Evolutionary conservation across 2,113 vertebrate species (phyloP), one percentile per base, ranked within the genome.

Genomic region (Todiramphus chloris): DNA sequence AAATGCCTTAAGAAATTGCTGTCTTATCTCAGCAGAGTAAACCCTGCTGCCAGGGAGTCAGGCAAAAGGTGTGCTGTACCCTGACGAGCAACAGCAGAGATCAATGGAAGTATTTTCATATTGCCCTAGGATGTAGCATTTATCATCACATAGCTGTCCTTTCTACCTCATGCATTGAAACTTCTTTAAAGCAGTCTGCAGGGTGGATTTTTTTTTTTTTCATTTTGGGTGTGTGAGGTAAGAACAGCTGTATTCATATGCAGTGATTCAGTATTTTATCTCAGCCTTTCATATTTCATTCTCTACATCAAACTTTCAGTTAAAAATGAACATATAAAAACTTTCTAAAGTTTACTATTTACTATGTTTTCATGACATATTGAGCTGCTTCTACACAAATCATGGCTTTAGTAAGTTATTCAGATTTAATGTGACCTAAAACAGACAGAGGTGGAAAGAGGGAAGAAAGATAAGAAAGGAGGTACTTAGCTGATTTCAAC

Each of bases 11-110:
- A 50, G 46, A 63, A 87, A 41, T 7, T 5, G 4, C 8, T 83
- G 18, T 55, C 39, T 69, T 60, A 46, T 31, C 8, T 37, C 25
- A 31, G 10, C 9, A 79, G 25, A 89, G 11, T 43, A 81, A 77
- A 69, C 3, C 10, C 25, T 31, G 13, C 19, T 14, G 6, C 5
- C 39, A 19, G 10, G 7, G 11, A 94, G 8, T 5, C 1, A 0
- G 19, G 35, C 4, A 62, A 87, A 43, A 21, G 3, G 11, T 12
- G 2, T 35, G 12, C n/a, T 81, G 3, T n/a, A 81, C 5, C 16
- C 56, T 67, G 30, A 58, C 3, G 5, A 37, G 15, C 56, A 66
- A 6, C 19, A 62, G 86, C 27, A 84, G 33, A 56, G 50, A 33
- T 58, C 35, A 79, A 0, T 20, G 18, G 3, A 7, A 83, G 46